These are phyloP conservation scores for Kryptolebias marmoratus DNA, from an alignment of 2,113 vertebrate genomes.

Conservation along the genomic window DNA sequence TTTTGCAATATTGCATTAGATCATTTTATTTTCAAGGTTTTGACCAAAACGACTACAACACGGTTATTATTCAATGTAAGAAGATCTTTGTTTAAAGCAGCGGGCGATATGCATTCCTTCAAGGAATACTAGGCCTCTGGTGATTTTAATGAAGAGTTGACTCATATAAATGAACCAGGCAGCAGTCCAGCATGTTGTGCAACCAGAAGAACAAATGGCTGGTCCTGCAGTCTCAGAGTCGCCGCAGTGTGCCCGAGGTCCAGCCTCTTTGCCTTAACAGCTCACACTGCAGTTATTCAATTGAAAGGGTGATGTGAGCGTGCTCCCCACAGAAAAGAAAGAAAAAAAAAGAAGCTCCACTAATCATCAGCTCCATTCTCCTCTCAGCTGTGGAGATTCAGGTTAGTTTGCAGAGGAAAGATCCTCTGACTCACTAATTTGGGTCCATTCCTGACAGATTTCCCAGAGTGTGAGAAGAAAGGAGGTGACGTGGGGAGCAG, in stretches of 20 bases:
- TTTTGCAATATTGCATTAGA: no score
- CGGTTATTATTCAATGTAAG: no score
- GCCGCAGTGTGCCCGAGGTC: conserved; percentile 11
- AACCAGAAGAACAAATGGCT: not conserved
- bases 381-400: conserved; percentile 9
- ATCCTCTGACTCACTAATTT: conserved; percentile 33
- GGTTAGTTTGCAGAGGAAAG: conserved; percentile 26
- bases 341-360: conserved; percentile 10
- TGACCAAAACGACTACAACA: no score
- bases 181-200: not conserved
- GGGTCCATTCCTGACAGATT: conserved; percentile 33
- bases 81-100: no score
- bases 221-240: conserved; percentile 6
- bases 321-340: not conserved
- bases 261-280: conserved; percentile 32
- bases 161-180: not conserved
- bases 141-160: no score
- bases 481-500: conserved; percentile 53
- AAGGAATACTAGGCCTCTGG: no score
- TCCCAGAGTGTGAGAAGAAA: conserved; percentile 32
- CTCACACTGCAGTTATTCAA: conserved; percentile 5
- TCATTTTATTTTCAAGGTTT: no score
- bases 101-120: no score
- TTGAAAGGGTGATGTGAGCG: conserved; percentile 13
- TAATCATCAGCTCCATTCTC: conserved; percentile 21